phyloP scores from a whole-genome alignment of 2,888 invertebrate species.

The Abscondita cerata region DNA sequence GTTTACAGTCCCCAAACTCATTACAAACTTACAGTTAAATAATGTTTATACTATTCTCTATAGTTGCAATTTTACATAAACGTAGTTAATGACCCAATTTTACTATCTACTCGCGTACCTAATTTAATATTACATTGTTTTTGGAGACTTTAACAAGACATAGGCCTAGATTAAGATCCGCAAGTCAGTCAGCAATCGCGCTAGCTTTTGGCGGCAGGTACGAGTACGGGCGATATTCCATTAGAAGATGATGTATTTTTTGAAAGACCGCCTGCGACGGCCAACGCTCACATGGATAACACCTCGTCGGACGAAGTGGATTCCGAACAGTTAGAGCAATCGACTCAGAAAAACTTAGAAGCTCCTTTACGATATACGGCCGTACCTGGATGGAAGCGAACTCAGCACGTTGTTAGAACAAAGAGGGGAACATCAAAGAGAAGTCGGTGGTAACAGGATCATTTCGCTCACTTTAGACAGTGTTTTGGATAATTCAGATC shows the following conservation, averaged over 20 bases:
- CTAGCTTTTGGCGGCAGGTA: constrained; percentile 70
- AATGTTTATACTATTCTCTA: constrained; percentile 8
- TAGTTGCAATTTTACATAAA: constrained; percentile 7
- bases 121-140: neutral
- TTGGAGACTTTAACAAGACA: constrained; percentile 68
- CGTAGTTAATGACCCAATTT: neutral
- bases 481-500: constrained; percentile 89
- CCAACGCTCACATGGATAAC: constrained; percentile 59
- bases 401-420: constrained; percentile 60
- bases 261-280: constrained; percentile 39
- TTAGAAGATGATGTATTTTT: constrained; percentile 30
- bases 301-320: constrained; percentile 44
- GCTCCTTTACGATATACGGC: constrained; percentile 46
- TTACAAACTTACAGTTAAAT: constrained; percentile 11
- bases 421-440: constrained; percentile 52
- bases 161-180: constrained; percentile 65
- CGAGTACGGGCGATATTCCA: constrained; percentile 28
- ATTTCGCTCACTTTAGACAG: constrained; percentile 81
- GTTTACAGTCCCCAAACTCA: constrained; percentile 16
- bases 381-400: constrained; percentile 60
- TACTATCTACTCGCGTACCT: no score
- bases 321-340: constrained; percentile 36
- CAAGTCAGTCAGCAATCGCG: constrained; percentile 73
- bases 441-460: constrained; percentile 72
- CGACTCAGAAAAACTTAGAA: constrained; percentile 56